Evolutionary conservation across 2,888 invertebrate genomes (phyloP), one percentile per base, ranked within the genome.

Genomic region (Hesperia comma): DNA sequence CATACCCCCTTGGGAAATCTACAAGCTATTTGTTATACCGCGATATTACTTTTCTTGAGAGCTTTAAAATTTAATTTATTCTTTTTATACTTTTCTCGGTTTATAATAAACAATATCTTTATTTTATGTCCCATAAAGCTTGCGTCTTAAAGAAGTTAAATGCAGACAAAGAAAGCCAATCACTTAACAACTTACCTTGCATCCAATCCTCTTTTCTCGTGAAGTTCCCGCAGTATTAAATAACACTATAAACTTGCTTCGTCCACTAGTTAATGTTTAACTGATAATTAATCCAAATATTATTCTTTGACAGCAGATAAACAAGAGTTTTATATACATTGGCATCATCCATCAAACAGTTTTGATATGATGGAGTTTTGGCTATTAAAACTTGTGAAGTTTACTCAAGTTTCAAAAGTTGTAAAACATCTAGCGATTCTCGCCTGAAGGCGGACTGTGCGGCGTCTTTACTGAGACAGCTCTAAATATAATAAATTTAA

Each of bases 381-480:
- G 71, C 79, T 79, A 83, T 86, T 87, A 85, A 84, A 87, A 87
- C 80, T 86, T 86, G 61, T 15, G 26, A 67, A 67, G 54, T 67
- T 58, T 63, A 54, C 41, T 55, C 40, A 77, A 72, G 73, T 79
- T 82, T 77, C 71, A 75, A 72, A 80, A 81, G 79, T 79, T 81
- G 77, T 73, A 75, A 80, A 79, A 76, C 77, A 74, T 76, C 68
- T 41, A 57, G 37, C 49, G 49, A 37, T 19, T 19, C 49, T 26
- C 15, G 32, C 26, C 26, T 49, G 32, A 51, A 40, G 32, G 19
- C 41, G 26, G 41, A 63, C 51, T 15, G 21, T 33, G 33, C 37
- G 51, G 63, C 63, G 57, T 37, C 37, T 8, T 37, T 37, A 37
- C 6, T 37, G 37, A 2, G 10, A 37, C 6, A 37, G 12, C 37